A percentile compares a stretch with the other conserved stretches of the same genome.
Evolutionary conservation across 2,113 vertebrate genomes (phyloP).

Genomic region (Pagrus major): DNA sequence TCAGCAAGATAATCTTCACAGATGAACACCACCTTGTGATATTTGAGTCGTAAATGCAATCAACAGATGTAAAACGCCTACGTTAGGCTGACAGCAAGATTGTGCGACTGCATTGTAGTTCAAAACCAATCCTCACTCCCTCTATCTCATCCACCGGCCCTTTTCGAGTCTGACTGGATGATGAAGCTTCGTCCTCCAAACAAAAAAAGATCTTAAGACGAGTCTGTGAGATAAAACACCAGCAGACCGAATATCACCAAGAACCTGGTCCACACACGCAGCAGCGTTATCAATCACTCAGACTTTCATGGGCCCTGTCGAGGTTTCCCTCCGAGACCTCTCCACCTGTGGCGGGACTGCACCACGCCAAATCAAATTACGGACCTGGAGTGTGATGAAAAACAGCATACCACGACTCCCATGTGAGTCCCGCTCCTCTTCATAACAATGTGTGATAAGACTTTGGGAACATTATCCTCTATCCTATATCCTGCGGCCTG

Average conservation of each 20-base stretch:
- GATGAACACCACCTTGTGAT: no score
- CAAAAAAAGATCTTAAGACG: background rate
- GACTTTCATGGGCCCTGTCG: background rate
- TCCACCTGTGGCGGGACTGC: slow-evolving; percentile 57
- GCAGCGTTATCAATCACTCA: slow-evolving; percentile 6
- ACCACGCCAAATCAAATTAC: slow-evolving; percentile 32
- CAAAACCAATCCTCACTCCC: no score
- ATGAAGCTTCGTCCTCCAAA: background rate
- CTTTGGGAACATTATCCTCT: slow-evolving; percentile 2
- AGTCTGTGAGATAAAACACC: background rate
- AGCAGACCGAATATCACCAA: background rate
- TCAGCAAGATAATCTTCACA: no score
- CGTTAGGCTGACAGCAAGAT: no score
- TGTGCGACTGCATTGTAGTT: no score
- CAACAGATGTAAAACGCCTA: no score
- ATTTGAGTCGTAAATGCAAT: no score
- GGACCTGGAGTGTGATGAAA: slow-evolving; percentile 30
- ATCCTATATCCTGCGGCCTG: background rate
- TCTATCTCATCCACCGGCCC: background rate
- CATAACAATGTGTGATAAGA: slow-evolving; percentile 59
- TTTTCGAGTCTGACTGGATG: background rate
- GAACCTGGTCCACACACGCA: slow-evolving; percentile 1
- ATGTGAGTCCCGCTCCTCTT: slow-evolving; percentile 57
- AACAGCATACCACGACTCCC: slow-evolving; percentile 55
- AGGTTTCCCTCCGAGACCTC: slow-evolving; percentile 9